Conservation (phyloP, 1,140 invertebrate species). For the Hesperophylax magnus region DNA sequence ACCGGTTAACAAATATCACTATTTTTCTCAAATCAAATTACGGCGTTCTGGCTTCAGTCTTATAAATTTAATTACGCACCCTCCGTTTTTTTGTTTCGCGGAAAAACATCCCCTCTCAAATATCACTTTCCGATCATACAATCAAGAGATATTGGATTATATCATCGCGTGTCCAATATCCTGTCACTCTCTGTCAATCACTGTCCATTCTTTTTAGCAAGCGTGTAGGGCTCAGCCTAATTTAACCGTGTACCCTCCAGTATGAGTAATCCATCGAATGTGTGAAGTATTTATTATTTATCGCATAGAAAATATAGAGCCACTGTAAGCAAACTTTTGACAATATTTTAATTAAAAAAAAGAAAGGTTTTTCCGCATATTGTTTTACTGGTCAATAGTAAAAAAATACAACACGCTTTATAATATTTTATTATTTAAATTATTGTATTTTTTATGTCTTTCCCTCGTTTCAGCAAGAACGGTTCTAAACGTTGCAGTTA, state of each 20-base stretch:
- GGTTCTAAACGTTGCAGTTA: no score
- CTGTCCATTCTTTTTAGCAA: constrained; percentile 32
- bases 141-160: constrained; percentile 54
- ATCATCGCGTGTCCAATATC: constrained; percentile 56
- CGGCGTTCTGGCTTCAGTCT: not conserved
- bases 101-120: constrained; percentile 50
- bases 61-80: constrained; percentile 52
- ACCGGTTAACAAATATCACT: not conserved
- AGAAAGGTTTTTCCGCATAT: no score
- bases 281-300: not conserved
- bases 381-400: no score
- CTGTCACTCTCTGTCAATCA: constrained; percentile 56
- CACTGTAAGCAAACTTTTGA: no score
- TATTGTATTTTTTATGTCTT: no score
- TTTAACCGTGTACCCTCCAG: not conserved
- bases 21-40: not conserved
- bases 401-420: no score
- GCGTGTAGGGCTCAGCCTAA: not conserved
- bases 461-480: no score
- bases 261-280: not conserved
- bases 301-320: not conserved
- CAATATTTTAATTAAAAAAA: no score
- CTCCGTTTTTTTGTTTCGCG: constrained; percentile 36
- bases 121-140: constrained; percentile 50
- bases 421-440: no score